Base-by-base conservation (phyloP, 2,113 vertebrate species). In the Nannospalax galili region DNA sequence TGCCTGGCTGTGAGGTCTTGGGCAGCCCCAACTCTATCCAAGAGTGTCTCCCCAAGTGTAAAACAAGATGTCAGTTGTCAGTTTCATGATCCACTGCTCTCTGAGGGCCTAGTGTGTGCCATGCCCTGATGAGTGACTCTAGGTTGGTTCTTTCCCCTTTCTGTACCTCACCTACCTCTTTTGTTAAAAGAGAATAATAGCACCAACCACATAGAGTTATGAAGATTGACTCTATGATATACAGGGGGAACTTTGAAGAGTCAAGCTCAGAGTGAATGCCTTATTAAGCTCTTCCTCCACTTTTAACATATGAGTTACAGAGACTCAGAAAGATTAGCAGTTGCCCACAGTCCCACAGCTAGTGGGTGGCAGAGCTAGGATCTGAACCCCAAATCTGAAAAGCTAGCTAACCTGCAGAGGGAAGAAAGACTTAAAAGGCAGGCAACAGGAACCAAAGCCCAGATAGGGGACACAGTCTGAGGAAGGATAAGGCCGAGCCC, bases 121-220 rank as follows among this genome's bases (percentile, higher is more conserved):
- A 24, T 17, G 11, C 32, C 79, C 80, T 75, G 77, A 78, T 77
- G 1, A 62, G 40, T 80, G 88, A 52, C 24, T 40, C 45, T 73
- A 52, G 40, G 32, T 52, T 62, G 15, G 35, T 62, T 70, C 62
- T 40, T 92, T 93, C 26, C 58, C 45, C 35, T 88, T 82, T 88
- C 73, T 90, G 88, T 69, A 81, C 10, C 70, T 96, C 67, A 8
- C 24, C 52, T 89, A 56, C 20, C 87, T 91, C 78, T 84, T 92
- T 77, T 7, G 3, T 81, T 73, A 84, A 93, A 84, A 2, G 19
- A 45, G 45, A 32, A 69, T 52, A 69, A 88, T 15, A n/a, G 35
- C 74, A 60, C 28, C 56, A 86, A 14, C 15, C 37, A 77, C 93
- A 88, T 26, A 72, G 70, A 70, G 75, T 26, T 28, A 30, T 75